Conservation (phyloP, 2,113 vertebrate species). For the Alosa alosa region DNA sequence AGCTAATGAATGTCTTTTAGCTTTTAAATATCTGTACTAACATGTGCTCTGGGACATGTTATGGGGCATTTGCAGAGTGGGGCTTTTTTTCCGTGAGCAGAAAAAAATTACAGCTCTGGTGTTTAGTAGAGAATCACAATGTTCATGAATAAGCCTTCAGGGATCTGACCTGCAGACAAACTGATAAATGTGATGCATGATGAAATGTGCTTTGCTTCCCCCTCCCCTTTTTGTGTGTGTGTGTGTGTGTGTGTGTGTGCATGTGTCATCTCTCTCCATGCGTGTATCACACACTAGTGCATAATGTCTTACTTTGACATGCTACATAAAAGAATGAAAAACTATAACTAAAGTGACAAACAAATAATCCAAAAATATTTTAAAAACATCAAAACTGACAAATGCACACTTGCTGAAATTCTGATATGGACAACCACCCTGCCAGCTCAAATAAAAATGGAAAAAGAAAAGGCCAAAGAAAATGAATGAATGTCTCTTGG, state of each 20-base stretch:
- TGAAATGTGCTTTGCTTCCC: background rate
- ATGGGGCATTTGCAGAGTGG: background rate
- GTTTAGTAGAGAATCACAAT: conserved; percentile 27
- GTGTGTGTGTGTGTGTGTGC: background rate
- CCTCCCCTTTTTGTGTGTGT: background rate
- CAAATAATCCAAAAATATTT: background rate
- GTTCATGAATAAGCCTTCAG: conserved; percentile 47
- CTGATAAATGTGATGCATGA: conserved; percentile 5
- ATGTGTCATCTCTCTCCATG: background rate
- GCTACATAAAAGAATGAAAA: background rate
- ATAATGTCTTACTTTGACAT: background rate
- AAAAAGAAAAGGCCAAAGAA: background rate
- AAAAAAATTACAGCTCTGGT: conserved; percentile 25
- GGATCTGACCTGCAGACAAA: conserved; percentile 3
- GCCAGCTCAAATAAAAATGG: background rate
- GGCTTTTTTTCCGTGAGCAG: background rate
- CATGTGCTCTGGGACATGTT: background rate
- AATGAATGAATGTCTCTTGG: conserved; percentile 15
- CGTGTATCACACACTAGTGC: background rate
- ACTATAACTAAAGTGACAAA: background rate
- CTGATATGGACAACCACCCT: background rate
- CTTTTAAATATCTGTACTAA: background rate
- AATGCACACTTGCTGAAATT: background rate
- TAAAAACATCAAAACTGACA: background rate
- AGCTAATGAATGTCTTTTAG: background rate